These are phyloP conservation scores for Palythoa grandiflora DNA, from an alignment of 92 coral and sea anemone species.

Conservation along the genomic window DNA sequence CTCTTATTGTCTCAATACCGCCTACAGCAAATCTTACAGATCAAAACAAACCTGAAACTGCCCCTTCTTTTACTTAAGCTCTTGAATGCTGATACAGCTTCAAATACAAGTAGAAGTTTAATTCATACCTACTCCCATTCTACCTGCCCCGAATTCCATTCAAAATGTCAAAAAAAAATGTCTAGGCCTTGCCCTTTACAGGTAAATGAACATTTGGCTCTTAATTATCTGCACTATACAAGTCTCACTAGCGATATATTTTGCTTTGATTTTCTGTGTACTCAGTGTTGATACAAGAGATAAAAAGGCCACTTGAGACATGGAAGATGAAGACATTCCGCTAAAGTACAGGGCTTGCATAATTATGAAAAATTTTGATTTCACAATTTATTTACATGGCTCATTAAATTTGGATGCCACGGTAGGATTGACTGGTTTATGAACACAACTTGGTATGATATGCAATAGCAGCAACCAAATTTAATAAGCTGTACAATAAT, in stretches of 20 bases:
- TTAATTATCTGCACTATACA: background rate
- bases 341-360: background rate
- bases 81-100: too few species aligned
- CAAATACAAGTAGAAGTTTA: too few species aligned
- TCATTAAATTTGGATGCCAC: background rate
- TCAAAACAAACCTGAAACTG: too few species aligned
- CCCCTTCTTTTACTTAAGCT: too few species aligned
- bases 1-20: too few species aligned
- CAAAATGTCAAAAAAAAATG: background rate
- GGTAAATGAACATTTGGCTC: background rate
- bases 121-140: too few species aligned
- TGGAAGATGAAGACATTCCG: background rate
- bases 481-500: background rate
- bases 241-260: background rate
- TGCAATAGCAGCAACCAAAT: background rate
- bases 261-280: background rate
- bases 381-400: slow-evolving; percentile 3
- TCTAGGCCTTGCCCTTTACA: background rate
- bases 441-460: background rate
- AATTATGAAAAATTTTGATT: background rate
- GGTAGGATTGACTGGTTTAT: background rate
- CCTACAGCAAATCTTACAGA: too few species aligned
- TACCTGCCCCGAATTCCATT: background rate
- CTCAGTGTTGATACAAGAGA: background rate
- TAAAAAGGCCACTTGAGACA: background rate